Base-by-base conservation (phyloP, 35 echinoderm and acorn worm genomes). In the Stichopus chloronotus region DNA sequence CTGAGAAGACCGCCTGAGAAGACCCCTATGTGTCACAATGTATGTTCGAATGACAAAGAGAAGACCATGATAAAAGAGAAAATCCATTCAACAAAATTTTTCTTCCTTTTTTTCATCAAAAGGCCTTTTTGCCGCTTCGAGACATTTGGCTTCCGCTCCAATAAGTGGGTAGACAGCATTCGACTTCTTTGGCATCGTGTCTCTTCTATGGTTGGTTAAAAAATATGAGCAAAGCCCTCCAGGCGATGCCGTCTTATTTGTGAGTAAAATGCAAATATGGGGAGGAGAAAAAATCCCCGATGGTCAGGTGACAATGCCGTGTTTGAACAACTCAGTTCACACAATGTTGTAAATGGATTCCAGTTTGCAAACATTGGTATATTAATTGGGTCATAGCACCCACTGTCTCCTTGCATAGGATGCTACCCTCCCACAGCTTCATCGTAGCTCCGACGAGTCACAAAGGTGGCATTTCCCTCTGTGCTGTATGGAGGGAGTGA, bases 131-230 rank as follows among this genome's bases (percentile, higher is more conserved):
- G 6, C 17, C 22, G 69, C 69, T 20, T 19, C 17, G 69, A 74
- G 69, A 74, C 69, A 74, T 21, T 74, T 74, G 69, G 69, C 69
- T 74, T 74, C 69, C 17, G 69, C 69, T 74, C 69, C 22, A 74
- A 74, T 74, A 74, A 74, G 19, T 74, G 69, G 69, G 69, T 74
- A 74, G 19, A 74, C 69, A 14, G 19, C 17, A 74, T 74, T 74
- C 17, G 69, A 43, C 6, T 16, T 74, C 69, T 74, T 16, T 16
- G 19, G 69, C 11, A 74, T 74, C 22, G 69, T 74, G 69, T n/a
- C 69, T 74, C 69, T n/a, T 74, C 59, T 14, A 61, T 14, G 14
- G 8, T 61, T 61, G 59, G 59, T 61, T 61, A 10, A 61, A 61
- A 61, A 61, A 74, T 74, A 74, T 21, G 22, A 74, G 12, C 30